Evolutionary conservation across 2,888 invertebrate species (phyloP).

Genomic region (Mechanitis messenoides): DNA sequence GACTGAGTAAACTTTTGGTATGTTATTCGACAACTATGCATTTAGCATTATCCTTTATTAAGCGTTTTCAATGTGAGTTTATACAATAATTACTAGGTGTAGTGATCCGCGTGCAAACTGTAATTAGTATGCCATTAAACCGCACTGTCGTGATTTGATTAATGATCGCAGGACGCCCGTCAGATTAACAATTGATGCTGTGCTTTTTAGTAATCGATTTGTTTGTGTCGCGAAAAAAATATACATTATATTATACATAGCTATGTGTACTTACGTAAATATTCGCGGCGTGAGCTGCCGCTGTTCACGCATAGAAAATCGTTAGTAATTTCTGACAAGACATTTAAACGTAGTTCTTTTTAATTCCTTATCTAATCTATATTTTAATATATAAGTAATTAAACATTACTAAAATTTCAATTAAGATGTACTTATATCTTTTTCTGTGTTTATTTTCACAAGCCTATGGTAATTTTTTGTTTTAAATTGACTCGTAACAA

Average conservation of each 20-base stretch:
- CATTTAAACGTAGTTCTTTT: too few relatives aligned
- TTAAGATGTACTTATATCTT: too few relatives aligned
- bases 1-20: constrained; percentile 42
- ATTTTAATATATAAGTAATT: too few relatives aligned
- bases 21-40: constrained; percentile 49
- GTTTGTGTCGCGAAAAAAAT: constrained; percentile 8
- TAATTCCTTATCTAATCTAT: too few relatives aligned
- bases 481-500: too few relatives aligned
- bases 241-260: background rate
- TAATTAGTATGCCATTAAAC: constrained; percentile 73
- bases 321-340: too few relatives aligned
- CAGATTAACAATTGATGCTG: constrained; percentile 30
- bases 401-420: too few relatives aligned
- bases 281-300: too few relatives aligned
- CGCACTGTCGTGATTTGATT: constrained; percentile 69
- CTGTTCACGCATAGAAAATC: too few relatives aligned
- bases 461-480: too few relatives aligned
- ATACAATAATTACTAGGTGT: constrained; percentile 50
- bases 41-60: constrained; percentile 52
- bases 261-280: background rate
- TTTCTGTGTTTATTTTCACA: too few relatives aligned
- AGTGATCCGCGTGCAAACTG: constrained; percentile 45
- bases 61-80: constrained; percentile 47
- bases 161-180: constrained; percentile 37
- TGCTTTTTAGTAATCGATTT: constrained; percentile 52